These are phyloP conservation scores for Tamandua tetradactyla DNA, from an alignment of 2,797 vertebrate genomes.

Conservation along the genomic window DNA sequence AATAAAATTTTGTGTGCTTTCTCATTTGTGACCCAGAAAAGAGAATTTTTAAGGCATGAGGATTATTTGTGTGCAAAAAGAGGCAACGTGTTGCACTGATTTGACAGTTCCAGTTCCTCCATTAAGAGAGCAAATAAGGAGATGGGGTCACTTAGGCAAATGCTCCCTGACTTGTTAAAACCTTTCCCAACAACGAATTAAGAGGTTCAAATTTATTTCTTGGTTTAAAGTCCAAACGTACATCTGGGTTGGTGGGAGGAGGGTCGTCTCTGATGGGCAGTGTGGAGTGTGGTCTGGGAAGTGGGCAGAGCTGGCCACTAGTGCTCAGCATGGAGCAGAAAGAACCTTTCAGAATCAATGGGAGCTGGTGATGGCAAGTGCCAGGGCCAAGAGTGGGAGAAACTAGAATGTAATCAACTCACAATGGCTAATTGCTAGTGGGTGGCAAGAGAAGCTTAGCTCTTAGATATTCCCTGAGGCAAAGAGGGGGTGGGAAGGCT, in stretches of 20 bases:
- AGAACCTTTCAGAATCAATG: background rate
- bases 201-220: conserved; percentile 34
- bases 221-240: background rate
- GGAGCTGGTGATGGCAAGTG: background rate
- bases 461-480: background rate
- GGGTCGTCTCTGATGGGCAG: background rate
- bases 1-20: conserved; percentile 70
- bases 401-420: background rate
- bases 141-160: conserved; percentile 44
- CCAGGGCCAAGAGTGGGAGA: background rate
- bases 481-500: background rate
- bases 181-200: conserved; percentile 1
- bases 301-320: background rate
- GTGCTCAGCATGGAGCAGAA: background rate
- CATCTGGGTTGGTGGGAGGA: background rate
- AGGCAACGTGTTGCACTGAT: conserved; percentile 46
- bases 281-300: background rate
- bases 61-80: conserved; percentile 64
- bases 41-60: conserved; percentile 61
- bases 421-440: background rate
- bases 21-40: conserved; percentile 75
- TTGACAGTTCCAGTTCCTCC: conserved; percentile 53
- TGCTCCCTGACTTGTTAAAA: conserved; percentile 36
- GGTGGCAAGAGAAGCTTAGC: background rate
- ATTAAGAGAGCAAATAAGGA: conserved; percentile 14